Base-by-base conservation (phyloP, 92 coral and sea anemone species). In the Parazoanthus swiftii region DNA sequence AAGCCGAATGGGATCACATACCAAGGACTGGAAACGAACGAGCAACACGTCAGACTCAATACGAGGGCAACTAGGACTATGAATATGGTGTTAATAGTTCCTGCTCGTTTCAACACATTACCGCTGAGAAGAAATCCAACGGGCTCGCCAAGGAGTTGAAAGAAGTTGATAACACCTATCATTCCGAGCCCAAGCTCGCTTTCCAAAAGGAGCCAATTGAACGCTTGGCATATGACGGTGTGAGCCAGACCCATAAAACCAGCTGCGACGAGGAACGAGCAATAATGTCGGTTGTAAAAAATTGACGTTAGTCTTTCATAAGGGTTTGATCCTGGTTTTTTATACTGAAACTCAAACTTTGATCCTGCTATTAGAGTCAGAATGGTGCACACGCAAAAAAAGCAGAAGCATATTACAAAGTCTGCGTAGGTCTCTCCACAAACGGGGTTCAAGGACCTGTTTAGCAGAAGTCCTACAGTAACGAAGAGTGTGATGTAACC, bases 341-440 rank as follows among this genome's bases (percentile, higher is more conserved):
- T 93, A 18, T 89, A 85, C 23, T 93, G 94, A 58, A 94, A 79
- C 48, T 92, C 93, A 65, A 95, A 93, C 58, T 90, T 95, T 48
- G 94, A 91, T 37, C 93, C 91, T 43, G 93, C 91, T 44, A 97
- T 72, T 48, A 97, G 74, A 66, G 96, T 92, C 74, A 91, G 74
- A 29, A 97, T 89, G 71, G 96, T 94, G 20, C 94, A 50, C 46
- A 92, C 82, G 76, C 97, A 94, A 89, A 92, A 97, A 70, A 92
- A 91, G 25, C 98, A 97, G 76, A 94, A 95, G 70, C 96, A 95
- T 58, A 93, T 95, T 38, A 96, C 89, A 73, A 94, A 97, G 84
- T 97, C 99, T 33, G 93, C 93, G 86, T 93, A 95, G 8, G 83
- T 88, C 50, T 95, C 97, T 4, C 95, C 97, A 68, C 99, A 97